Percentiles rank a stretch among this genome's conserved stretches.
Conservation (phyloP, 2,888 invertebrate species). For the Microctonus aethiopoides region DNA sequence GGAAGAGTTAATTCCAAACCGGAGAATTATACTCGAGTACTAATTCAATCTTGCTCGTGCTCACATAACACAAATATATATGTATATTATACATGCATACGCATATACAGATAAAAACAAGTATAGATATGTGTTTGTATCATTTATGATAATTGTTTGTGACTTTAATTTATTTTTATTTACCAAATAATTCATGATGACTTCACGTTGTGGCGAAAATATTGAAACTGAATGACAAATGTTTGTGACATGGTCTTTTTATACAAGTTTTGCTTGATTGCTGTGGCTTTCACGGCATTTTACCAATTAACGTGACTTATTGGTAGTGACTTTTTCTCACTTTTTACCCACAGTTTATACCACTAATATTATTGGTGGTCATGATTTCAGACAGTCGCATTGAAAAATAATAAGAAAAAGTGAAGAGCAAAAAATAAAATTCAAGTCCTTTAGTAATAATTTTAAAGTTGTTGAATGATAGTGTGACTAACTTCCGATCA, state of each 20-base stretch:
- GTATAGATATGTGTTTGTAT: not conserved
- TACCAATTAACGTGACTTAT: slow-evolving; percentile 24
- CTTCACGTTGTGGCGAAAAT: slow-evolving; percentile 32
- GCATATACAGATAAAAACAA: not conserved
- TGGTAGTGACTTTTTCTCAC: slow-evolving; percentile 5
- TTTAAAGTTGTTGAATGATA: not conserved
- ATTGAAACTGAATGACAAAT: slow-evolving; percentile 50
- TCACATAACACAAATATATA: no score
- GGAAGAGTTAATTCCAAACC: not conserved
- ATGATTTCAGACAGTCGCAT: slow-evolving; percentile 27
- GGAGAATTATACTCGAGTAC: not conserved
- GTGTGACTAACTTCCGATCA: slow-evolving; percentile 38
- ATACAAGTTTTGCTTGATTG: slow-evolving; percentile 55
- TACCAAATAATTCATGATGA: slow-evolving; percentile 54
- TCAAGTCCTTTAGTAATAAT: not conserved
- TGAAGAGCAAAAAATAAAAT: not conserved
- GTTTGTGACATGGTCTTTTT: slow-evolving; percentile 48
- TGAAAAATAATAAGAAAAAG: slow-evolving; percentile 11
- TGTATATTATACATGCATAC: no score
- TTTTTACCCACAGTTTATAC: slow-evolving; percentile 17
- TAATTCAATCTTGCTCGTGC: slow-evolving; percentile 8
- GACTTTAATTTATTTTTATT: slow-evolving; percentile 25
- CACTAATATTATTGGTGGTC: slow-evolving; percentile 23
- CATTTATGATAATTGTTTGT: slow-evolving; percentile 19
- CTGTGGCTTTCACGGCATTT: slow-evolving; percentile 54